Base-by-base conservation (phyloP, 2,888 invertebrate species). In the Tryphoninae sp. region DNA sequence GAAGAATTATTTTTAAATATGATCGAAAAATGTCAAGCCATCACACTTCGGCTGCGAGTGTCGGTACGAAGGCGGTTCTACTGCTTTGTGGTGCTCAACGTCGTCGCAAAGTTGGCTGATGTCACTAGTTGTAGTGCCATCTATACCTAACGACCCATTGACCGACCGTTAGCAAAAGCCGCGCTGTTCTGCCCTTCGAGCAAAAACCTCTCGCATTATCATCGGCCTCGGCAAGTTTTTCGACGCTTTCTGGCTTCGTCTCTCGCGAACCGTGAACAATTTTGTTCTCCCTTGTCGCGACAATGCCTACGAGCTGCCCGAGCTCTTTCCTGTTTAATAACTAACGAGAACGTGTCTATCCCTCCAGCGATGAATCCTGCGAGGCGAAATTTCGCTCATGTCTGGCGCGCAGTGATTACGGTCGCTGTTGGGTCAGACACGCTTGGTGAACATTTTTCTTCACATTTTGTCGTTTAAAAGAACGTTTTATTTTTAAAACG, bases 161-260 rank as follows among this genome's bases (percentile, higher is more conserved):
- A 75, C 81, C 75, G 78, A 81, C 71, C 49, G 65, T 81, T 59
- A 49, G 65, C 69, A 81, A 78, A 65, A 49, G 77, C 69, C 59
- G 68, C 1, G 16, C 49, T 69, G 59, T 51, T 16, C 23, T 78
- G 78, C 61, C 71, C 53, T 74, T 78, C 59, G 53, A 74, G 71
- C 55, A 42, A 16, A 53, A 62, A 71, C 64, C 74, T 81, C 51
- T 68, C 9, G 9, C 55, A 19, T 71, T 69, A 62, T 55, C 71
- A 65, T 65, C 61, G 64, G 74, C 71, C 55, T 78, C 26, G 64
- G 45, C 22, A 53, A 45, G 78, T 71, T 74, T 77, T 81, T 59
- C 61, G 67, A 71, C 42, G 61, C 67, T 69, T 65, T 76, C 42
- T 13, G 59, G 65, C 78, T 65, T 78, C 69, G 59, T 53, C 26